Base-by-base conservation (phyloP, 2,888 invertebrate species). In the Julus scanicus region DNA sequence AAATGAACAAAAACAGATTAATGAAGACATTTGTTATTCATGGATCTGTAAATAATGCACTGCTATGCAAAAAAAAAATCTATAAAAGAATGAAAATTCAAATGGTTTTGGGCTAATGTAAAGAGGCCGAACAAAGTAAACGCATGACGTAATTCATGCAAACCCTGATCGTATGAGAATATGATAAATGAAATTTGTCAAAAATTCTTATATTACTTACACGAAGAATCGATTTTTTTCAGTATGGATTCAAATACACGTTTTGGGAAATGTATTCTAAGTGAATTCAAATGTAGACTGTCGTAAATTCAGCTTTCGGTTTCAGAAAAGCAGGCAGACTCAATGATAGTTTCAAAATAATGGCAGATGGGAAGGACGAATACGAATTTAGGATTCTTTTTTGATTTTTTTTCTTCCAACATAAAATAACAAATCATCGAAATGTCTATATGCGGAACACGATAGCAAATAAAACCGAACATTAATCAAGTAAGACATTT, bases 331-430 rank as follows among this genome's bases (percentile, higher is more conserved):
- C 80, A 80, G 37, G 37, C 80, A 37, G 80, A 80, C 80, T 37
- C 80, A 80, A 80, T 80, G 80, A 80, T 80, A 80, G 37, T 80
- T 80, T 80, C 13, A 80, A 80, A 80, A 80, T 80, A 80, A 80
- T 80, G 80, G 80, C 37, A 80, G 80, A 80, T 80, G 80, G 53
- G 80, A 37, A 44, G 44, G 44, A 44, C 44, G 44, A 44, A 44
- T 44, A 37, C 37, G 37, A 29, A 4, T 37, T 15, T 13, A 8
- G 37, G 80, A 80, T n/a, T n/a, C n/a, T n/a, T n/a, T n/a, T n/a
- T n/a, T n/a, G n/a, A n/a, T n/a, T n/a, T 80, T 80, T 80, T 37
- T 20, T 20, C 29, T 80, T 80, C 37, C 80, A 80, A 80, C 80
- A 15, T 3, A 80, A 37, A 80, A 80, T 80, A 80, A 80, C 80